Evolutionary conservation across 2,888 invertebrate genomes (phyloP).

Genomic region (Yponomeuta sedellus): DNA sequence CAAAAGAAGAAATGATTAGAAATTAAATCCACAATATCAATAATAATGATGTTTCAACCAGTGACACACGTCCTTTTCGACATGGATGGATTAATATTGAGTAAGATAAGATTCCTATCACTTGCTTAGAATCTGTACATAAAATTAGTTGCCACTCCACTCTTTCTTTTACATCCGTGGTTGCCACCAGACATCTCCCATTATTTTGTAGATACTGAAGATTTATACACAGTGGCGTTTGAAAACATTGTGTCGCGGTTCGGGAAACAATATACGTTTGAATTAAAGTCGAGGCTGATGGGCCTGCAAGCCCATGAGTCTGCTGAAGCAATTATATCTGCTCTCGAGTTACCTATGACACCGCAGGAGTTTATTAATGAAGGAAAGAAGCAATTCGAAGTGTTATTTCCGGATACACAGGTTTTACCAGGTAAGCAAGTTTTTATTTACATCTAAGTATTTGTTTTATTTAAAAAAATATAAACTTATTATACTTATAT

Average conservation of each 20-base stretch:
- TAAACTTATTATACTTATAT: not conserved
- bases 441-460: not conserved
- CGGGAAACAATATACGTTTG: slow-evolving; percentile 86
- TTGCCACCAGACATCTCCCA: not conserved
- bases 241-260: slow-evolving; percentile 80
- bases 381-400: slow-evolving; percentile 69
- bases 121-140: no score
- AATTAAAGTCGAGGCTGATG: slow-evolving; percentile 84
- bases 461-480: not conserved
- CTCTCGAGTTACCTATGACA: slow-evolving; percentile 79
- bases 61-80: slow-evolving; percentile 64
- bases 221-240: slow-evolving; percentile 83
- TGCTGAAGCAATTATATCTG: slow-evolving; percentile 75
- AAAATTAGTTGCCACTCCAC: no score
- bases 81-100: slow-evolving; percentile 64
- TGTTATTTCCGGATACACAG: slow-evolving; percentile 78
- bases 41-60: slow-evolving; percentile 39
- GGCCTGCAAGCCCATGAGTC: slow-evolving; percentile 81
- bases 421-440: slow-evolving; percentile 72
- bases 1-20: no score
- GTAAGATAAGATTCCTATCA: slow-evolving; percentile 39
- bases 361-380: slow-evolving; percentile 80
- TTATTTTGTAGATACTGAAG: slow-evolving; percentile 84
- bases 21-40: not conserved
- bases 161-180: no score